phyloP scores from a whole-genome alignment of 2,797 vertebrate species.

The Coluber constrictor region DNA sequence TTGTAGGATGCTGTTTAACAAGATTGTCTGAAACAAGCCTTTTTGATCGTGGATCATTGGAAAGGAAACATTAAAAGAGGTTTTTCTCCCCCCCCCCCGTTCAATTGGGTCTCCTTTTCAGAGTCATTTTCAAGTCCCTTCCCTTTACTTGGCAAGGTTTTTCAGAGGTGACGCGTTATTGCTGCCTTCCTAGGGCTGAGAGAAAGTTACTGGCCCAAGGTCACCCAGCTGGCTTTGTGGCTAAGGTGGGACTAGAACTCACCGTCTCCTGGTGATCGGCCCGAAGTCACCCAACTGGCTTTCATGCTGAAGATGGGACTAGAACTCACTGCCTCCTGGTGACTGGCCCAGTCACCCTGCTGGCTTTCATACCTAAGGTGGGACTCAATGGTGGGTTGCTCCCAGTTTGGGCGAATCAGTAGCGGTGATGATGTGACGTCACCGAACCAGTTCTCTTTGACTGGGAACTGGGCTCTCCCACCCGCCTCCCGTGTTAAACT shows the following conservation, averaged over 20 bases:
- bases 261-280: neutral
- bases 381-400: too few relatives aligned
- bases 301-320: neutral
- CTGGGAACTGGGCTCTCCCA: too few relatives aligned
- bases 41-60: neutral
- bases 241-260: neutral
- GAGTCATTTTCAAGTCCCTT: neutral
- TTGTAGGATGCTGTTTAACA: neutral
- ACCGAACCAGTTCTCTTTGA: too few relatives aligned
- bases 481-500: too few relatives aligned
- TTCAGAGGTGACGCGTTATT: neutral
- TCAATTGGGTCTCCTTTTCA: neutral
- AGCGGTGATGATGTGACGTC: too few relatives aligned
- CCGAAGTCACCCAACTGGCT: neutral
- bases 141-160: neutral
- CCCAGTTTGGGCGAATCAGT: too few relatives aligned
- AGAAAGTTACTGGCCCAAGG: neutral
- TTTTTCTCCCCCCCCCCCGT: too few relatives aligned
- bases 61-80: neutral
- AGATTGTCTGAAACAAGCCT: constrained; percentile 18
- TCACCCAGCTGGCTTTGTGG: neutral
- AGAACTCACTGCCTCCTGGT: too few relatives aligned
- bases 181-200: neutral
- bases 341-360: too few relatives aligned
- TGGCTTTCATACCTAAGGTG: too few relatives aligned